These are phyloP conservation scores for Gymnoscopelus braueri DNA, from an alignment of 2,797 vertebrate genomes.

Conservation along the genomic window DNA sequence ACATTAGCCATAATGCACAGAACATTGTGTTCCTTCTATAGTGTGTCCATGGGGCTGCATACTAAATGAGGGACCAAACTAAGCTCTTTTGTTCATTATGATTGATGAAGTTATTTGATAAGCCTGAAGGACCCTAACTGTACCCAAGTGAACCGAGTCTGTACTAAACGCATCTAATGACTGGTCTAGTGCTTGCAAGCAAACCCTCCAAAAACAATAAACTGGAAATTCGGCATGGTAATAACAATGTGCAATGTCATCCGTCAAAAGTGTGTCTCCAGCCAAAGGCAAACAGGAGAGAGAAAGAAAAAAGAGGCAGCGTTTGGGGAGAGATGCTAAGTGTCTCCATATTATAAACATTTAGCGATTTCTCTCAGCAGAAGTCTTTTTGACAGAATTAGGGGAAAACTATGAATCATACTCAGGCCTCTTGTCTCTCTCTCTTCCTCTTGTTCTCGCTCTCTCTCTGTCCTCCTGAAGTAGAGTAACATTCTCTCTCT, in stretches of 20 bases:
- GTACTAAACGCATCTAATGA: constrained; percentile 57
- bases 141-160: constrained; percentile 55
- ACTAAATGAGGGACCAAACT: constrained; percentile 15
- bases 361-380: constrained; percentile 53
- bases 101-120: constrained; percentile 55
- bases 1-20: background rate
- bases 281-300: constrained; percentile 63
- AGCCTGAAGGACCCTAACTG: constrained; percentile 51
- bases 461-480: constrained; percentile 18
- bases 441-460: constrained; percentile 1
- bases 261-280: constrained; percentile 62
- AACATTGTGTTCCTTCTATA: background rate
- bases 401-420: constrained; percentile 58
- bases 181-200: constrained; percentile 49
- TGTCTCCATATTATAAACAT: constrained; percentile 68
- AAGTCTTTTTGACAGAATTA: constrained; percentile 60
- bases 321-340: constrained; percentile 45
- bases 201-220: constrained; percentile 73
- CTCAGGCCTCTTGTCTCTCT: constrained; percentile 16
- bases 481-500: constrained; percentile 17
- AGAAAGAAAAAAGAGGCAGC: constrained; percentile 34
- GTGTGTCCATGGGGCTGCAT: constrained; percentile 26
- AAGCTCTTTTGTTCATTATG: constrained; percentile 54
- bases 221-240: constrained; percentile 57
- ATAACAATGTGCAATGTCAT: constrained; percentile 72